Evolutionary conservation across 2,113 vertebrate species (phyloP).

Genomic region (Gnathonemus longibarbis): DNA sequence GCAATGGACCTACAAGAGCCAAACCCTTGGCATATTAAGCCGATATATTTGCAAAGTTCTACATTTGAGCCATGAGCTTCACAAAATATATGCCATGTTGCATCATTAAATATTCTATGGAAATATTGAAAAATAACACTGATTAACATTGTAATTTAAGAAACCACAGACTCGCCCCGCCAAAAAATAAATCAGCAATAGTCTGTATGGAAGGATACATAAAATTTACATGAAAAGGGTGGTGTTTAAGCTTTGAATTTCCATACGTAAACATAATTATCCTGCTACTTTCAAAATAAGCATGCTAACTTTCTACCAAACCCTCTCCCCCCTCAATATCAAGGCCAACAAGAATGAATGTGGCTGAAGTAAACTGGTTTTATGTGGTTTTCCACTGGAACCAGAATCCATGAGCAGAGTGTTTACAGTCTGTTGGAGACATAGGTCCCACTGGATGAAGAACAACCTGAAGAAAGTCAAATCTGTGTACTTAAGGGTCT

Average conservation of each 20-base stretch:
- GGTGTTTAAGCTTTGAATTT: background rate
- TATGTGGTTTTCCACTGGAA: background rate
- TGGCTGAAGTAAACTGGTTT: background rate
- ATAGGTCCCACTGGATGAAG: background rate
- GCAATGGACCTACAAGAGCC: slow-evolving; percentile 44
- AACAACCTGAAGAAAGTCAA: background rate
- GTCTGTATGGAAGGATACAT: background rate
- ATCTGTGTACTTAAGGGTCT: background rate
- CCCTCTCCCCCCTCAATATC: background rate
- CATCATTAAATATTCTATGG: background rate
- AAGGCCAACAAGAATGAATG: background rate
- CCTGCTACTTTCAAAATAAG: background rate
- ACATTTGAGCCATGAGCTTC: background rate
- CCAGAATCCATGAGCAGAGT: background rate
- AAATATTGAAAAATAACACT: background rate
- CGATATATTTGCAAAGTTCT: background rate
- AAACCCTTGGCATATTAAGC: background rate
- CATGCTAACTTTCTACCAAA: background rate
- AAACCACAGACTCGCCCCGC: too few species aligned
- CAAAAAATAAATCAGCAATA: background rate
- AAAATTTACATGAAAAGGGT: background rate
- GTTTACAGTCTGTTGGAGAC: background rate
- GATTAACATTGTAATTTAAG: background rate
- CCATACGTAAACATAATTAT: background rate
- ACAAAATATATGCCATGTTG: background rate